Percentiles rank a stretch among this genome's conserved stretches.
Evolutionary conservation across 1,140 invertebrate genomes (phyloP).

Genomic region (Platyura marginata): DNA sequence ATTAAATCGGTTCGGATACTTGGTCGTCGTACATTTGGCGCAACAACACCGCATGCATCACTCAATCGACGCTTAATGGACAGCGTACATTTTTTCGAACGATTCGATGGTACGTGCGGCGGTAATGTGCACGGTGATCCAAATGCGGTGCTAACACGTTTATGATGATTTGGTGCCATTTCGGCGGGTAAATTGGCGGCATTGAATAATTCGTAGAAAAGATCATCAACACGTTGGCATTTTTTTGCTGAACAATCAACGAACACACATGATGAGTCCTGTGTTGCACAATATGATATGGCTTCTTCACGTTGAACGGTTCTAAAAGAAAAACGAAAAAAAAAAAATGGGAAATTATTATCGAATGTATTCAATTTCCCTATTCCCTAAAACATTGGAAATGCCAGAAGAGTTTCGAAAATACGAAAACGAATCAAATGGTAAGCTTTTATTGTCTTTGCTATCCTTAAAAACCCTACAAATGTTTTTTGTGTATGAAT

Average conservation of each 20-base stretch:
- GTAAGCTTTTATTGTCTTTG: too few relatives aligned
- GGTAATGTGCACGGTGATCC: slow-evolving; percentile 51
- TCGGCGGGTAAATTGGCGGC: slow-evolving; percentile 62
- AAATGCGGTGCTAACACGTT: slow-evolving; percentile 45
- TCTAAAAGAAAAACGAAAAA: slow-evolving; percentile 21
- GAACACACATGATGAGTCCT: slow-evolving; percentile 55
- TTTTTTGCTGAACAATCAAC: slow-evolving; percentile 65
- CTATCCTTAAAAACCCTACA: too few relatives aligned
- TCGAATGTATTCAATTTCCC: background rate
- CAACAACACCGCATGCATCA: slow-evolving; percentile 68
- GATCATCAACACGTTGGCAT: slow-evolving; percentile 57
- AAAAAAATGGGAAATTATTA: slow-evolving; percentile 6
- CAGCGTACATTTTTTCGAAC: slow-evolving; percentile 51
- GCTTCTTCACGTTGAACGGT: slow-evolving; percentile 52
- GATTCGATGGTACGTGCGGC: slow-evolving; percentile 38
- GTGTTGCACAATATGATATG: slow-evolving; percentile 42
- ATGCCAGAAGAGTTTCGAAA: too few relatives aligned
- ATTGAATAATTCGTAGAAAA: slow-evolving; percentile 63
- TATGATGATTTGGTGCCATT: slow-evolving; percentile 76
- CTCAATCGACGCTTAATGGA: slow-evolving; percentile 61
- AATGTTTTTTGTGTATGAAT: too few relatives aligned
- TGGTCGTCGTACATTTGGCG: slow-evolving; percentile 62
- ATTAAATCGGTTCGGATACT: slow-evolving; percentile 71
- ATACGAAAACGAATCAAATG: too few relatives aligned
- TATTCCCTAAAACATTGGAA: too few relatives aligned